Base-by-base conservation (phyloP, 2,888 invertebrate species). In the Eristalis pertinax region DNA sequence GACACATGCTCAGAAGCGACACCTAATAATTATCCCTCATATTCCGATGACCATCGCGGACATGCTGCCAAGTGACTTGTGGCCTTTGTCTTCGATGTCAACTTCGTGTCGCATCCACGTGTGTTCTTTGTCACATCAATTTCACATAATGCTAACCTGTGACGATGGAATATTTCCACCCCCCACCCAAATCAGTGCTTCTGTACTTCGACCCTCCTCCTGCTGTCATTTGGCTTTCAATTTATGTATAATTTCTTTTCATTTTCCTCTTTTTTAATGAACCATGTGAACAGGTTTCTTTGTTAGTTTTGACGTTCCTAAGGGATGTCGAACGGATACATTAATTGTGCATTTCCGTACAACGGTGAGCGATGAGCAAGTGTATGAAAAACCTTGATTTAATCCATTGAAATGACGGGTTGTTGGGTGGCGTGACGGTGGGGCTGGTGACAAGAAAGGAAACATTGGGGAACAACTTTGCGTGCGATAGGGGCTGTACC, bases 101-200 rank as follows among this genome's bases (percentile, higher is more conserved):
- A 32, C 15, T 65, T 29, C 58, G 32, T 73, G 67, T 22, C 67
- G 19, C 79, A 74, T 80, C 74, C 68, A 10, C 67, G 50, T 69
- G 69, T 77, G 82, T 78, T 69, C 86, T 86, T 79, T 64, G 78
- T 72, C 78, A 86, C 78, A 86, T 86, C 78, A 78, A 82, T 70
- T 78, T 73, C 74, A 74, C 32, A 78, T 86, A 78, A 82, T 86
- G 82, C 64, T 70, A 69, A 65, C 73, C 64, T 70, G 41, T 82
- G 73, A 82, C 74, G 73, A 35, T 64, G 73, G 82, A 82, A 78
- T 75, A 82, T 83, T 70, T 74, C 72, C 43, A 4, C 43, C 62
- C 70, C 56, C 24, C 70, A 78, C 4, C 35, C 62, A 78, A 83
- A 82, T 83, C 78, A 74, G 78, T 78, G 74, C n/a, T n/a, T 70